phyloP scores from a whole-genome alignment of 2,797 vertebrate genomes.

The Gymnodraco acuticeps region DNA sequence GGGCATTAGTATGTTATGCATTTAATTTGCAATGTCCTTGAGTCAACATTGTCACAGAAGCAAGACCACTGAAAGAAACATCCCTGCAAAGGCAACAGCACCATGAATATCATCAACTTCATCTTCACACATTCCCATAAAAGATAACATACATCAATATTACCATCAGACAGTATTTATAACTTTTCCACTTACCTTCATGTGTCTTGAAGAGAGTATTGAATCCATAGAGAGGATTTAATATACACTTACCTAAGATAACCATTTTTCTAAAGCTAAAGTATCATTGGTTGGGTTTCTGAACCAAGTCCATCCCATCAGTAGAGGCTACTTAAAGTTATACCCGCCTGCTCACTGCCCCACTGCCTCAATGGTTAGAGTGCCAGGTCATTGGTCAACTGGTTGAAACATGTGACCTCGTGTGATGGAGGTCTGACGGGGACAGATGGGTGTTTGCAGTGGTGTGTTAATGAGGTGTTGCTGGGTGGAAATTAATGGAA shows the following conservation, averaged over 20 bases:
- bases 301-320: slow-evolving; percentile 93
- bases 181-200: slow-evolving; percentile 75
- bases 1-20: background rate
- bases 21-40: background rate
- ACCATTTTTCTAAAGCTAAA: background rate
- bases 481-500: slow-evolving; percentile 11
- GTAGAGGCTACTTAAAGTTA: slow-evolving; percentile 90
- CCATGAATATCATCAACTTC: slow-evolving; percentile 7
- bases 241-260: slow-evolving; percentile 9
- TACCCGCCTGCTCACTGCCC: slow-evolving; percentile 87
- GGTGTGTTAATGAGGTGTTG: slow-evolving; percentile 25
- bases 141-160: slow-evolving; percentile 17
- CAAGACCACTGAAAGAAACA: background rate
- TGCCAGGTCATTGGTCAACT: slow-evolving; percentile 80
- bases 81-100: slow-evolving; percentile 1
- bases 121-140: slow-evolving; percentile 14
- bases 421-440: slow-evolving; percentile 29
- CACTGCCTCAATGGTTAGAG: slow-evolving; percentile 90
- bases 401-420: slow-evolving; percentile 34
- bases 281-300: slow-evolving; percentile 78
- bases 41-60: background rate
- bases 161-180: slow-evolving; percentile 5
- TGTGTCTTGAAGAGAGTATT: slow-evolving; percentile 32
- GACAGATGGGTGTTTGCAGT: slow-evolving; percentile 5
- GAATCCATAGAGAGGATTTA: slow-evolving; percentile 24